phyloP scores from a whole-genome alignment of 1,140 invertebrate species.

The Sycophaga agraensis region DNA sequence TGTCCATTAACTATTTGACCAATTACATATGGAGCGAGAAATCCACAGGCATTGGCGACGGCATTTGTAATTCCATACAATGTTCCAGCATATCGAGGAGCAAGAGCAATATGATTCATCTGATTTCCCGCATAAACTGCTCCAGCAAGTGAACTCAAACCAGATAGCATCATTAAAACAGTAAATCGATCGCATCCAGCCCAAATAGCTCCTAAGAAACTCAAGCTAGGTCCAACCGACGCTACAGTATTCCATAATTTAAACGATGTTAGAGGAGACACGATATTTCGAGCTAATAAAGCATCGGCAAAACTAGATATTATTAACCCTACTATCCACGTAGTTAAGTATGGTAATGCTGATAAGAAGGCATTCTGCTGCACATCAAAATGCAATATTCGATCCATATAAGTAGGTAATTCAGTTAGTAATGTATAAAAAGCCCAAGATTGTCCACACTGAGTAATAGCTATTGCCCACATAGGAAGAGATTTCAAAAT shows the following conservation, averaged over 20 bases:
- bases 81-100: slow-evolving; percentile 81
- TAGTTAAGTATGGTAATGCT: slow-evolving; percentile 51
- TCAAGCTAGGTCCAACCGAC: slow-evolving; percentile 71
- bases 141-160: slow-evolving; percentile 72
- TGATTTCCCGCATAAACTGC: slow-evolving; percentile 78
- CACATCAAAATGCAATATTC: slow-evolving; percentile 87
- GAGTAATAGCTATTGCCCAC: slow-evolving; percentile 84
- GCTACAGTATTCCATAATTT: slow-evolving; percentile 77
- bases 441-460: slow-evolving; percentile 91
- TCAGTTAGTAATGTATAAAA: slow-evolving; percentile 94
- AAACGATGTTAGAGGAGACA: slow-evolving; percentile 69
- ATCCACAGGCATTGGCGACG: slow-evolving; percentile 82
- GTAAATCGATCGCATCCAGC: slow-evolving; percentile 72
- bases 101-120: slow-evolving; percentile 87
- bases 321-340: slow-evolving; percentile 70
- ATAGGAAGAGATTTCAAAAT: slow-evolving; percentile 81
- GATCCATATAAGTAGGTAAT: slow-evolving; percentile 91
- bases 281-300: slow-evolving; percentile 64
- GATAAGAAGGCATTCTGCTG: slow-evolving; percentile 58
- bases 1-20: slow-evolving; percentile 71
- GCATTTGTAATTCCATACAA: slow-evolving; percentile 89
- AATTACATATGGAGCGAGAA: slow-evolving; percentile 80
- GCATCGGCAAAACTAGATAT: slow-evolving; percentile 73
- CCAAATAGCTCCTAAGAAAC: slow-evolving; percentile 74
- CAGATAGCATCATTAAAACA: slow-evolving; percentile 71